phyloP scores from a whole-genome alignment of 1,140 invertebrate species.

The Argopecten irradians region DNA sequence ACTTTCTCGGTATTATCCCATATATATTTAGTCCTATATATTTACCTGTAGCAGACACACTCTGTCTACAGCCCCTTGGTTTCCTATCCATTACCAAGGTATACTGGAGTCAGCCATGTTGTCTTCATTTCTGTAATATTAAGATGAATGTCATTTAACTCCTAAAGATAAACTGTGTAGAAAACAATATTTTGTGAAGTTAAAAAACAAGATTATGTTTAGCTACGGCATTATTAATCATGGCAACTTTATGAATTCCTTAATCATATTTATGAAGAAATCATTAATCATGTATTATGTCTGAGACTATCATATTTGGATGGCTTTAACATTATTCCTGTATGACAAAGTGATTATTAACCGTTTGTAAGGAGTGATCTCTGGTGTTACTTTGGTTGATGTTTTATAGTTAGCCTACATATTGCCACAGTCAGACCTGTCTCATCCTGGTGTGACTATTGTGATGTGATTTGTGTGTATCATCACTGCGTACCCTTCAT shows the following conservation, averaged over 20 bases:
- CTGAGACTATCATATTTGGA: background rate
- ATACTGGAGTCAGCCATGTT: background rate
- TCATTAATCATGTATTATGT: background rate
- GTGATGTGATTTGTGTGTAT: background rate
- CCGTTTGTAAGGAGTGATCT: constrained; percentile 21
- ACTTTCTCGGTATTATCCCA: background rate
- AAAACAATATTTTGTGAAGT: background rate
- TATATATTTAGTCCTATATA: constrained; percentile 12
- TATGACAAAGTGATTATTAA: too few relatives aligned
- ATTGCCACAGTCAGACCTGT: background rate
- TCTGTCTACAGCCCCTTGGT: background rate
- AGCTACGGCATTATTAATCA: background rate
- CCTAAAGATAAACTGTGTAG: background rate
- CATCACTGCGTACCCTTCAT: background rate
- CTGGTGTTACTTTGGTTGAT: constrained; percentile 5
- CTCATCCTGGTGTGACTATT: background rate
- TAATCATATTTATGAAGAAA: background rate
- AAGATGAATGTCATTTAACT: background rate
- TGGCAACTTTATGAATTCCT: background rate
- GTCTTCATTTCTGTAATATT: background rate
- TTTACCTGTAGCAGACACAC: background rate
- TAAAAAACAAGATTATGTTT: background rate
- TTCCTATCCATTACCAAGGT: background rate
- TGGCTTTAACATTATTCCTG: background rate
- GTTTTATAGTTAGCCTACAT: background rate